Evolutionary conservation across 2,797 vertebrate species (phyloP).

Genomic region (Trichosurus vulpecula): DNA sequence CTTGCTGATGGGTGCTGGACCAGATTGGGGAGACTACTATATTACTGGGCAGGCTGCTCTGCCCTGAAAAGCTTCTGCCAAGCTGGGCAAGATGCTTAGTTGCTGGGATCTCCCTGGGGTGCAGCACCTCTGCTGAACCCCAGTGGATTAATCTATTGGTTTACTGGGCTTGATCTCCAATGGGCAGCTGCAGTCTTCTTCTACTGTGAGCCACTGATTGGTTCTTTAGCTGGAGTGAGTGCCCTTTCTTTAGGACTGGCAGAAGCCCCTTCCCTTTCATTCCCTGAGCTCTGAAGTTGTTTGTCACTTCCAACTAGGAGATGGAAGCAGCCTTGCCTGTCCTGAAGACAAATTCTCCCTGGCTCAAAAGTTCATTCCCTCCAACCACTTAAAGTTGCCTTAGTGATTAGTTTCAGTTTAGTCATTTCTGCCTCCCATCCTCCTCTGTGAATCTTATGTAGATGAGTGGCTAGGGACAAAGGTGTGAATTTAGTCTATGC

Average conservation of each 20-base stretch:
- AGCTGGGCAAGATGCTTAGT: not conserved
- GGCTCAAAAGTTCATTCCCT: not conserved
- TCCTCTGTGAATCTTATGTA: not conserved
- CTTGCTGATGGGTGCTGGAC: not conserved
- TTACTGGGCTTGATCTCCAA: not conserved
- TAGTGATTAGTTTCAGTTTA: not conserved
- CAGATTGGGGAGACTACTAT: not conserved
- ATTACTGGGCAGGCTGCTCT: not conserved
- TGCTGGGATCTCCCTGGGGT: not conserved
- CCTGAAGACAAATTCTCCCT: not conserved
- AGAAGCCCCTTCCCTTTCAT: not conserved
- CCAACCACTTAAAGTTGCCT: not conserved
- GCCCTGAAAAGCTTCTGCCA: not conserved
- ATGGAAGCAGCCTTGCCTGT: not conserved
- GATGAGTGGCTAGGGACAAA: not conserved
- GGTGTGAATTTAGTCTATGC: not conserved
- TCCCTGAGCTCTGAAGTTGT: slow-evolving; percentile 25
- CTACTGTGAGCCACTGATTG: not conserved
- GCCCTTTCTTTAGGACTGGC: not conserved
- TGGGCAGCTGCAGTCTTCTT: not conserved
- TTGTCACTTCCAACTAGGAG: not conserved
- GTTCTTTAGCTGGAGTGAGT: not conserved
- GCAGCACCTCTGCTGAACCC: not conserved
- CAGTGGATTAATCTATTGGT: not conserved
- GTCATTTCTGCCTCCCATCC: not conserved